These are phyloP conservation scores for Drosophila anomalipes DNA, from an alignment of 2,888 invertebrate genomes.

Conservation along the genomic window DNA sequence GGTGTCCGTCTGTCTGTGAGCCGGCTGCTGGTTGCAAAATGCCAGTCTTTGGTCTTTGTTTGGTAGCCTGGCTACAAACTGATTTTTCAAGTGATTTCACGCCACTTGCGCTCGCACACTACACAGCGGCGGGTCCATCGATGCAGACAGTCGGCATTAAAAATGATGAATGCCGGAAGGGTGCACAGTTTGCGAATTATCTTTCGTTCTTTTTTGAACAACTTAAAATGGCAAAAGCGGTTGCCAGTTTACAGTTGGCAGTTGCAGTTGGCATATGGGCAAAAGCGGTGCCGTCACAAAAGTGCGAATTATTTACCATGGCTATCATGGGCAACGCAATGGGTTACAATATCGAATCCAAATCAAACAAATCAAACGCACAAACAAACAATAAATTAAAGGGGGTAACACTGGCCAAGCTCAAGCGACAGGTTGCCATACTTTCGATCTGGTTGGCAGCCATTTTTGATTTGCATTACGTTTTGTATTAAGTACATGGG, in stretches of 20 bases:
- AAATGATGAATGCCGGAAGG: conserved; percentile 2
- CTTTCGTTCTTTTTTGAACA: not conserved
- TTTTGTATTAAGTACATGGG: conserved; percentile 13
- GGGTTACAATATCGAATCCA: conserved; percentile 41
- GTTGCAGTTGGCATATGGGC: not conserved
- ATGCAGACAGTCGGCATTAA: not conserved
- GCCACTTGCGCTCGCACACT: conserved; percentile 50
- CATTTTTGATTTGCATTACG: conserved; percentile 55
- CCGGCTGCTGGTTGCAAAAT: conserved; percentile 45
- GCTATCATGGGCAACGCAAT: conserved; percentile 48
- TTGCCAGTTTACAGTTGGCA: conserved; percentile 1
- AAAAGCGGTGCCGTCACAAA: not conserved
- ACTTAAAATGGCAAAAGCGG: conserved; percentile 13
- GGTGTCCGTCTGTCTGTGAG: conserved; percentile 17
- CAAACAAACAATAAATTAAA: conserved; percentile 24
- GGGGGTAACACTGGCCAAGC: conserved; percentile 23
- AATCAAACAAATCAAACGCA: conserved; percentile 40
- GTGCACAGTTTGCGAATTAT: conserved; percentile 1
- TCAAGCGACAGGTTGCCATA: conserved; percentile 53
- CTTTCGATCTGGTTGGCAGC: conserved; percentile 42
- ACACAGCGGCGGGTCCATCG: conserved; percentile 19
- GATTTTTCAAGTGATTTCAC: conserved; percentile 67
- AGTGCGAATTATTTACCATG: conserved; percentile 67
- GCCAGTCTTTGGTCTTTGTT: conserved; percentile 59
- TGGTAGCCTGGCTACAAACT: conserved; percentile 46